Percentiles rank a stretch among this genome's conserved stretches.
phyloP scores from a whole-genome alignment of 2,888 invertebrate genomes.

The Ormyrus labotus region DNA sequence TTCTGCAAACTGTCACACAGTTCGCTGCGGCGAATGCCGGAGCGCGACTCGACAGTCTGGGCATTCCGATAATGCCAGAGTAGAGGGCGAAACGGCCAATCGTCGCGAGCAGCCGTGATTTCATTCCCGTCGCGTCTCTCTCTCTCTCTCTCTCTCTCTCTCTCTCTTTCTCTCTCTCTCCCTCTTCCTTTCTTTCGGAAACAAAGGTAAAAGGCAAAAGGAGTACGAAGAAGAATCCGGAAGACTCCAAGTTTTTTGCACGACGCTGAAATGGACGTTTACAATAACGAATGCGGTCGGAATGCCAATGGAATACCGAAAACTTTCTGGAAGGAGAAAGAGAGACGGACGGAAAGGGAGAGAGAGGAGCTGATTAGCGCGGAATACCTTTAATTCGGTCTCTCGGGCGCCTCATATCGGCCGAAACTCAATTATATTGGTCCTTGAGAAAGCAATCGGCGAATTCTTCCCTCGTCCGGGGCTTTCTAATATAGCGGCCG shows the following conservation, averaged over 20 bases:
- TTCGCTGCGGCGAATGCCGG: not conserved
- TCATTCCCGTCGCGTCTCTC: slow-evolving; percentile 45
- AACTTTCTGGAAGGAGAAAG: slow-evolving; percentile 23
- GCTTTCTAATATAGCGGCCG: slow-evolving; percentile 17
- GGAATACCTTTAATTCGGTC: slow-evolving; percentile 54
- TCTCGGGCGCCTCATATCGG: slow-evolving; percentile 5
- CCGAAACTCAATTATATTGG: slow-evolving; percentile 41
- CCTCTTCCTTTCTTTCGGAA: not conserved
- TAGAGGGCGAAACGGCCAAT: slow-evolving; percentile 32
- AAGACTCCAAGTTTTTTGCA: slow-evolving; percentile 24
- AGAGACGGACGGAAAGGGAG: not conserved
- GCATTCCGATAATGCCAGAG: slow-evolving; percentile 44
- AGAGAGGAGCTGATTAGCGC: slow-evolving; percentile 45
- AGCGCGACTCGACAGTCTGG: not conserved
- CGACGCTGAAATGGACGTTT: slow-evolving; percentile 20
- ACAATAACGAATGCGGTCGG: slow-evolving; percentile 48
- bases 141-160: slow-evolving; percentile 15
- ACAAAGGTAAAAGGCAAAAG: slow-evolving; percentile 17
- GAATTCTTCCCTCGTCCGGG: slow-evolving; percentile 32
- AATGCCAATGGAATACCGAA: slow-evolving; percentile 39
- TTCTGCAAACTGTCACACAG: slow-evolving; percentile 40
- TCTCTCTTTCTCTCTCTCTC: not conserved
- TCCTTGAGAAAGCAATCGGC: slow-evolving; percentile 5
- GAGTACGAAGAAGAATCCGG: slow-evolving; percentile 19
- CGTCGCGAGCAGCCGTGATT: slow-evolving; percentile 42